Base-by-base conservation (phyloP, 2,888 invertebrate genomes). In the Dichetophora obliterata region DNA sequence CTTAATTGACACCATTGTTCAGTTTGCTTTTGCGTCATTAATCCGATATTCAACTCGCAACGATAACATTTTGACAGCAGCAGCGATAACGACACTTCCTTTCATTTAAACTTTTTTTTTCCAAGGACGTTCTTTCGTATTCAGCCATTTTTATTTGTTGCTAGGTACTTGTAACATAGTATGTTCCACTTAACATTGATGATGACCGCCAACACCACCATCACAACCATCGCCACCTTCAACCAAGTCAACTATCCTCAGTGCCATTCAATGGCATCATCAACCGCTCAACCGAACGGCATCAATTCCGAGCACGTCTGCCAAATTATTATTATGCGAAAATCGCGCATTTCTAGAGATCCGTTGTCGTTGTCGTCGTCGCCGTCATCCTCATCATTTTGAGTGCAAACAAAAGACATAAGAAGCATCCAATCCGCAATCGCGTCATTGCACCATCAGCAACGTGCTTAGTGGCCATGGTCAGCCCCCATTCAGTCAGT, bases 281-380 rank as follows among this genome's bases (percentile, higher is more conserved):
- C 43, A 43, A 43, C 43, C 43, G 43, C 11, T 43, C 73, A 31
- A 63, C 27, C 63, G 63, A 52, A 63, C 50, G 54, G 54, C 27
- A 83, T 81, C 82, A 83, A 87, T 86, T 86, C 87, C 79, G 80
- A 80, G 83, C 87, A 86, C 87, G 87, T 87, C 82, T 82, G 80
- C 82, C 84, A 83, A 85, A 86, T 86, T 87, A 87, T 87, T 86
- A 87, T 86, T 87, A 87, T 87, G 86, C 87, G 86, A 84, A 86
- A 74, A 74, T 74, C 74, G 65, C 74, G 74, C 66, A 74, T 74
- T 61, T 61, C 75, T 27, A 31, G 24, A 59, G 59, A 59, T 16
- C 14, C 54, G 52, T 50, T 22, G 43, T 27, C 52, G 34, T 71
- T 68, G 57, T 22, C 22, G 22, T 43, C 24, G 66, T 34, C 54